Conservation (phyloP, 2,888 invertebrate genomes). For the Aporophyla lueneburgensis region DNA sequence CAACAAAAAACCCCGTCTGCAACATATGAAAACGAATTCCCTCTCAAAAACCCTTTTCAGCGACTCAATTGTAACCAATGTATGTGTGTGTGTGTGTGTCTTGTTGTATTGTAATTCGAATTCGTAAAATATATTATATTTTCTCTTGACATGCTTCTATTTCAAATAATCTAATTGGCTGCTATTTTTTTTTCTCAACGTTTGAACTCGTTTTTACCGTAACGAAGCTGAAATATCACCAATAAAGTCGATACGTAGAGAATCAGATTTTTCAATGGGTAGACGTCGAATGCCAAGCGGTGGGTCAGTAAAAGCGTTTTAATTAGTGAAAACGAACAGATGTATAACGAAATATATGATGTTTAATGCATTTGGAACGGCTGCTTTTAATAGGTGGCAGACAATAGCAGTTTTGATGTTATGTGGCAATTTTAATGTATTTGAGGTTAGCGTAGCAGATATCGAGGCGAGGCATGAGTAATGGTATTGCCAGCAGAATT, state of each 20-base stretch:
- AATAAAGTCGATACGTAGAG: constrained; percentile 46
- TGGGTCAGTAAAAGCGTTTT: constrained; percentile 51
- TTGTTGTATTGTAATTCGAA: no score
- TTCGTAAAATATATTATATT: constrained; percentile 21
- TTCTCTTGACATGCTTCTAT: constrained; percentile 23
- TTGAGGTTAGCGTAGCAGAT: constrained; percentile 14
- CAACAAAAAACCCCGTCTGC: neutral
- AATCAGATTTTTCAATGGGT: constrained; percentile 40
- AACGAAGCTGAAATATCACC: constrained; percentile 44
- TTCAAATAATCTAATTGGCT: constrained; percentile 38
- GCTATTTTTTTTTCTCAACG: constrained; percentile 47
- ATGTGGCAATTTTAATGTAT: constrained; percentile 59
- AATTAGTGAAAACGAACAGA: constrained; percentile 44
- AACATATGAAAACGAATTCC: constrained; percentile 22
- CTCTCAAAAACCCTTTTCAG: constrained; percentile 15
- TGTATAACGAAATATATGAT: constrained; percentile 11
- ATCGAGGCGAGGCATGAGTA: neutral
- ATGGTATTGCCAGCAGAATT: neutral
- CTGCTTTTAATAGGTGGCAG: constrained; percentile 49
- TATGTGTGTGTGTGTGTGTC: no score
- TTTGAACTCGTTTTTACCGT: constrained; percentile 29
- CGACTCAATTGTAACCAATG: constrained; percentile 23
- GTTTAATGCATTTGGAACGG: constrained; percentile 18
- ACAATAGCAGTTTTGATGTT: constrained; percentile 59
- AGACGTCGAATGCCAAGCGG: constrained; percentile 22